Percentiles rank a stretch among this genome's conserved stretches.
Conservation (phyloP, 1,140 invertebrate species). For the Ips nitidus region DNA sequence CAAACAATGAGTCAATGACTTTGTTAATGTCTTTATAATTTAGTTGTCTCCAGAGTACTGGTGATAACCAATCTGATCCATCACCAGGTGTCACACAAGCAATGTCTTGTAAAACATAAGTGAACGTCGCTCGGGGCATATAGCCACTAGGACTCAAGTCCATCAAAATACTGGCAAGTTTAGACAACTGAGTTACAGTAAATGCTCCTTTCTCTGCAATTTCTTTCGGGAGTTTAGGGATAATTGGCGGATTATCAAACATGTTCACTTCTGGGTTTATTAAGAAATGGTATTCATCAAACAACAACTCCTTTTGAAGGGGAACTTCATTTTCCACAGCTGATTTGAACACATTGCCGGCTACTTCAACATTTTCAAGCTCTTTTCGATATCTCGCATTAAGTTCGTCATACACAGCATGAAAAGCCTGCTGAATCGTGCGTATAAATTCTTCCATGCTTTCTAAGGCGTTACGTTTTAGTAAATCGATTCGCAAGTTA, state of each 20-base stretch:
- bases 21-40: slow-evolving; percentile 53
- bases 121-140: slow-evolving; percentile 55
- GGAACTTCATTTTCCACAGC: slow-evolving; percentile 58
- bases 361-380: slow-evolving; percentile 57
- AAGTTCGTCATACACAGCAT: slow-evolving; percentile 54
- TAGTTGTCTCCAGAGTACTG: slow-evolving; percentile 57
- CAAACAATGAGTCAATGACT: slow-evolving; percentile 56
- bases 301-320: slow-evolving; percentile 39
- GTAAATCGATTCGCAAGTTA: slow-evolving; percentile 52
- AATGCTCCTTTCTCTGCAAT: slow-evolving; percentile 51
- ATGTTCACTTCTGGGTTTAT: slow-evolving; percentile 37
- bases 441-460: slow-evolving; percentile 55
- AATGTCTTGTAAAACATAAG: slow-evolving; percentile 61
- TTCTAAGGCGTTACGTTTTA: slow-evolving; percentile 50
- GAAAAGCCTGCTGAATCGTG: slow-evolving; percentile 52
- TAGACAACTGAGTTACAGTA: slow-evolving; percentile 55
- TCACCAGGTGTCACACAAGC: slow-evolving; percentile 52
- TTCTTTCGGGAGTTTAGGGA: slow-evolving; percentile 41
- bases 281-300: slow-evolving; percentile 40
- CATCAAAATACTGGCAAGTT: slow-evolving; percentile 55
- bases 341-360: slow-evolving; percentile 57
- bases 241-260: slow-evolving; percentile 31
- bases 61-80: slow-evolving; percentile 44
- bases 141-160: slow-evolving; percentile 58
- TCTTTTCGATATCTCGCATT: slow-evolving; percentile 55